A percentile compares a stretch with the other conserved stretches of the same genome.
Conservation (phyloP, 1,140 invertebrate species). For the Bombus balteatus region DNA sequence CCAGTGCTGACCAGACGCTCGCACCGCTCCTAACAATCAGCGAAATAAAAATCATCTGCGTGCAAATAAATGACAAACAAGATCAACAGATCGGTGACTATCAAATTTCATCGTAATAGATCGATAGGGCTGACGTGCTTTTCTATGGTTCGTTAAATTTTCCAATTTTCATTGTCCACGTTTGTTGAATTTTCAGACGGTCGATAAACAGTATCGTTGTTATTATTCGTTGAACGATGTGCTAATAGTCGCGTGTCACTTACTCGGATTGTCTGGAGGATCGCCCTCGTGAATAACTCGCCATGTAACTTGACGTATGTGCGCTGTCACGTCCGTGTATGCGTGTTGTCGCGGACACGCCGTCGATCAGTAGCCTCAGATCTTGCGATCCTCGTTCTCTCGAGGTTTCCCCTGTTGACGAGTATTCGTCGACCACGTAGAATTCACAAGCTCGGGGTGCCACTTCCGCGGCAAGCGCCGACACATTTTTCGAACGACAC, state of each 20-base stretch:
- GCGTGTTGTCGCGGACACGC: neutral
- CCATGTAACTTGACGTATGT: constrained; percentile 35
- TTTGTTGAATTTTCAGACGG: too few species aligned
- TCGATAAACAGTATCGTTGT: too few species aligned
- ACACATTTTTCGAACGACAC: constrained; percentile 51
- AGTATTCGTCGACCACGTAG: neutral
- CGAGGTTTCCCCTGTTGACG: neutral
- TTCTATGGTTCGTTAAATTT: too few species aligned
- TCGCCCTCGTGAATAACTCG: constrained; percentile 41
- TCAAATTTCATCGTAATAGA: too few species aligned
- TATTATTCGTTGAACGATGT: neutral
- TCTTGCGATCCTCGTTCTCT: neutral
- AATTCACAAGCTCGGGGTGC: constrained; percentile 7
- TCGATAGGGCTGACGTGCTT: rapidly evolving
- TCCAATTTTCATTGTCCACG: too few species aligned
- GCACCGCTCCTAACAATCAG: too few species aligned
- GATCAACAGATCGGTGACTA: too few species aligned
- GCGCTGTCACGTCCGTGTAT: constrained; percentile 5
- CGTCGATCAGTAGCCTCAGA: neutral
- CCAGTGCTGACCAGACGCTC: too few species aligned
- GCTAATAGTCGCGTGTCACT: neutral
- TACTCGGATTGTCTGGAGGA: constrained; percentile 54
- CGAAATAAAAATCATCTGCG: too few species aligned
- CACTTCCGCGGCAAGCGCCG: constrained; percentile 19
- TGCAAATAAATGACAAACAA: too few species aligned